Evolutionary conservation across 2,113 vertebrate species (phyloP), one percentile per base, ranked within the genome.

Genomic region (Donacobius atricapilla): DNA sequence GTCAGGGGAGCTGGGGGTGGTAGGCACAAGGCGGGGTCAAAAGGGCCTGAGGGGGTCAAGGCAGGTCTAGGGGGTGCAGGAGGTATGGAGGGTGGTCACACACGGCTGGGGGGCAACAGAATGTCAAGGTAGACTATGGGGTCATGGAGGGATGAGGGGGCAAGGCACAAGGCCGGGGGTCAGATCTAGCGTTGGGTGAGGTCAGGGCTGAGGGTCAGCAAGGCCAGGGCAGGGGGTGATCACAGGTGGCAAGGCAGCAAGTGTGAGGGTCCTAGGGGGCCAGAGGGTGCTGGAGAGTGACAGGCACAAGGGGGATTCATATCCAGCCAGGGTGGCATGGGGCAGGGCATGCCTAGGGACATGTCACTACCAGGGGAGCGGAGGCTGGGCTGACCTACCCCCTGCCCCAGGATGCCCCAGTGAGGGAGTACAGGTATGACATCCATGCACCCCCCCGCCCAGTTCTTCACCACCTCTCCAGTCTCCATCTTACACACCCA

Each of bases 1-100:
- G 33, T 31, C 4, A 1, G 11, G 22, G n/a, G 21, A 25, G 16
- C 24, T 50, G 31, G 17, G 68, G 21, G 15, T 53, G 22, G 22
- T 54, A 39, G 27, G 39, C 33, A 51, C 45, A 61, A 61, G n/a
- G 22, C 0, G 0, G 15, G 33, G 18, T 19, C 40, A 69, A 40
- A n/a, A 40, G 40, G 63, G 9, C 24, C 24, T 27, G n/a, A n/a
- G n/a, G 8, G 11, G 53, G 31, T 31, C 61, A 37, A 47, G 47
- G 40, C 9, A 35, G 18, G 12, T n/a, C 35, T n/a, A 7, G 28
- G 28, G 33, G 33, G 6, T 0, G 1, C 42, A 48, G 31, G 60
- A 47, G 12, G 17, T 33, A 27, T 31, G 15, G 13, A 64, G 15
- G 22, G 21, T 42, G 19, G 42, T n/a, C 58, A 65, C n/a, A 35